These are phyloP conservation scores for Cephus sareptanus DNA, from an alignment of 2,888 invertebrate species.

Conservation along the genomic window DNA sequence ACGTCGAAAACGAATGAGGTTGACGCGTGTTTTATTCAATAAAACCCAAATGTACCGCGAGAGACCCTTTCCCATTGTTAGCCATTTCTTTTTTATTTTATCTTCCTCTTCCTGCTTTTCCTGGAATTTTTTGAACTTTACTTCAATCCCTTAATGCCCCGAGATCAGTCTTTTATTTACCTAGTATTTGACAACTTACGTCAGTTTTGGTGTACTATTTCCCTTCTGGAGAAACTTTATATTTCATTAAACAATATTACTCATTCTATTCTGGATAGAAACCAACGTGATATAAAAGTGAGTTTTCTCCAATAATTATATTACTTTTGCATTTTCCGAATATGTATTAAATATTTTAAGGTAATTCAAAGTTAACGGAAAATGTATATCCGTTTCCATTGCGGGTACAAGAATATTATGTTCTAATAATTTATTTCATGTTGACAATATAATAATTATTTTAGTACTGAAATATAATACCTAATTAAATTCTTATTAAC, in stretches of 20 bases:
- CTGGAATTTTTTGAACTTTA: background rate
- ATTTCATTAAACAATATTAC: background rate
- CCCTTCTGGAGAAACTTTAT: background rate
- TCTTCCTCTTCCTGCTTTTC: background rate
- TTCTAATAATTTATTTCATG: too few relatives aligned
- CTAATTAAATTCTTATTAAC: too few relatives aligned
- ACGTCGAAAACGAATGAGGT: constrained; percentile 13
- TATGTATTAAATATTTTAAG: background rate
- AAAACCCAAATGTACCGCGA: constrained; percentile 57
- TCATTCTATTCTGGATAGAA: background rate
- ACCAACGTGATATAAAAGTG: background rate
- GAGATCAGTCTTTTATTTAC: background rate
- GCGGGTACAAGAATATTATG: too few relatives aligned
- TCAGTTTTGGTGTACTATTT: background rate
- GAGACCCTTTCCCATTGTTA: constrained; percentile 41
- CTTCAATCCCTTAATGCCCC: background rate
- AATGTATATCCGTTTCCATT: too few relatives aligned
- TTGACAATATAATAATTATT: too few relatives aligned
- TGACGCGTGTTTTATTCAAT: constrained; percentile 53
- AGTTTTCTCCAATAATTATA: background rate
- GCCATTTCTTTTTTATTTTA: constrained; percentile 30
- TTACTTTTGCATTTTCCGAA: background rate
- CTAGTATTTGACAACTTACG: background rate
- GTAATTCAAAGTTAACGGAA: too few relatives aligned
- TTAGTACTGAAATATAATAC: too few relatives aligned